Percentiles rank a stretch among this genome's conserved stretches.
These are phyloP conservation scores for Scaptomyza hsui DNA, from an alignment of 1,140 invertebrate genomes.

Conservation along the genomic window DNA sequence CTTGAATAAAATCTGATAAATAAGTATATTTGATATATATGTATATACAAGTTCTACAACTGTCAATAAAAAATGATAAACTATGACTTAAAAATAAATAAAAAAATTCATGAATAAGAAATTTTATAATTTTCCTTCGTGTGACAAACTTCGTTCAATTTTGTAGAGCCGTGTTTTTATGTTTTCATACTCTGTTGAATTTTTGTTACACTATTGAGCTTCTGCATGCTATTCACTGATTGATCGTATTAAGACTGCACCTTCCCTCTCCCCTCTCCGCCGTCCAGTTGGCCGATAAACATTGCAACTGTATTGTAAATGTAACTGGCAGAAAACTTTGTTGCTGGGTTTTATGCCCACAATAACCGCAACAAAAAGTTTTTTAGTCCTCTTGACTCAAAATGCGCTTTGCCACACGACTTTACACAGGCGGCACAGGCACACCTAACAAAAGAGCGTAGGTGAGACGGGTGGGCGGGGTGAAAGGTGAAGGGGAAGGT, in stretches of 20 bases:
- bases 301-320: slow-evolving; percentile 15
- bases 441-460: slow-evolving; percentile 22
- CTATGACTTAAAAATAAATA: too few species aligned
- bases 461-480: not conserved
- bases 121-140: too few species aligned
- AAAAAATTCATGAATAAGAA: too few species aligned
- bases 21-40: too few species aligned
- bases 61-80: too few species aligned
- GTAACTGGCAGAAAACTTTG: slow-evolving; percentile 51
- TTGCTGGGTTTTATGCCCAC: slow-evolving; percentile 52
- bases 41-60: too few species aligned
- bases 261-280: not conserved
- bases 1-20: too few species aligned
- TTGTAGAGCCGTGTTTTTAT: not conserved
- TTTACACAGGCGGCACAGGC: slow-evolving; percentile 25
- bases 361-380: slow-evolving; percentile 64
- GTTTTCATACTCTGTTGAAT: not conserved
- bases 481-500: not conserved
- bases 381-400: slow-evolving; percentile 65
- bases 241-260: slow-evolving; percentile 7
- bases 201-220: not conserved
- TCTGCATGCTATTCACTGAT: not conserved
- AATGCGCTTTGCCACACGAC: slow-evolving; percentile 58
- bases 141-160: not conserved
- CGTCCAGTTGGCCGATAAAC: not conserved